phyloP scores from a whole-genome alignment of 2,888 invertebrate species.

The Branchellion lobata region DNA sequence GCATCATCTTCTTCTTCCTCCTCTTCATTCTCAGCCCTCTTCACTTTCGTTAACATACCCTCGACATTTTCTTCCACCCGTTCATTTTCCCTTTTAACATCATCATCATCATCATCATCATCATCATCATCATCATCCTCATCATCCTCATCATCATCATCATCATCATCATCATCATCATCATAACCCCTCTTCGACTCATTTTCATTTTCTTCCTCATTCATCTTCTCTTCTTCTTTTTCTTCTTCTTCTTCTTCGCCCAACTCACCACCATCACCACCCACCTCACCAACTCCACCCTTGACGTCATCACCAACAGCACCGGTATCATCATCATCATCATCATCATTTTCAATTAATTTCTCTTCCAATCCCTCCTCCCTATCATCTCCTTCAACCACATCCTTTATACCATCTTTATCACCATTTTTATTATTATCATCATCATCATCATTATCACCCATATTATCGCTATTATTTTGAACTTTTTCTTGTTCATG shows the following conservation, averaged over 20 bases:
- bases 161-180: too few relatives aligned
- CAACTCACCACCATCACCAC: slow-evolving; percentile 68
- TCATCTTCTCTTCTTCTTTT: background rate
- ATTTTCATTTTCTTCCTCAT: background rate
- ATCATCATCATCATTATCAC: background rate
- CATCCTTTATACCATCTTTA: slow-evolving; percentile 15
- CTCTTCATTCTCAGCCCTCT: slow-evolving; percentile 19
- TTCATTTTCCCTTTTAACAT: background rate
- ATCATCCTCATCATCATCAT: background rate
- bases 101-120: background rate
- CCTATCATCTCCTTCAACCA: slow-evolving; percentile 69
- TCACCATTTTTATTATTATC: background rate
- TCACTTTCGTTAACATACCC: slow-evolving; percentile 66
- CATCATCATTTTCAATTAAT: slow-evolving; percentile 20
- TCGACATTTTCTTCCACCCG: slow-evolving; percentile 65
- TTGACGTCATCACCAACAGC: background rate
- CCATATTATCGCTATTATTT: background rate
- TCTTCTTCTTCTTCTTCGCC: slow-evolving; percentile 54
- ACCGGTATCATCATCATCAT: background rate
- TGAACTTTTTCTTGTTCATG: background rate
- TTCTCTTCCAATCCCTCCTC: slow-evolving; percentile 40
- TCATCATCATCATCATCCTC: background rate
- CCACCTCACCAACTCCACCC: background rate
- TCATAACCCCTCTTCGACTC: background rate
- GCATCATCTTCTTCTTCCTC: background rate